Conservation (phyloP, 2,797 vertebrate genomes). For the Acrossocheilus wenchowensis region DNA sequence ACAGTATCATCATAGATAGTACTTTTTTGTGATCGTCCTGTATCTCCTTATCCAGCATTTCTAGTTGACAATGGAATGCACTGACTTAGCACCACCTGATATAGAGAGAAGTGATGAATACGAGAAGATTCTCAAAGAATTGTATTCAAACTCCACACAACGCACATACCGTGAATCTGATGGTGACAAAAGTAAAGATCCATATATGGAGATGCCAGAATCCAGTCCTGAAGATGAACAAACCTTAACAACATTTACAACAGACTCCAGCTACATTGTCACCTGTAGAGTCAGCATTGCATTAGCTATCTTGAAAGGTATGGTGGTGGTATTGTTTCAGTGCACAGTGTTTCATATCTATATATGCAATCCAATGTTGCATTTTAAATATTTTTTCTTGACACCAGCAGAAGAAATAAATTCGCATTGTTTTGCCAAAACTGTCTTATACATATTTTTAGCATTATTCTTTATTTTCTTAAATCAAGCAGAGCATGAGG, state of each 20-base stretch:
- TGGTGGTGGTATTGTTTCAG: background rate
- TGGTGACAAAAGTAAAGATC: constrained; percentile 30
- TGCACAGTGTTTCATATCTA: background rate
- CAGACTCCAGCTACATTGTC: constrained; percentile 61
- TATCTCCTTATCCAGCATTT: background rate
- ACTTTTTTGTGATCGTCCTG: background rate
- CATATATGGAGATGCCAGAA: constrained; percentile 35
- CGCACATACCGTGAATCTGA: constrained; percentile 13
- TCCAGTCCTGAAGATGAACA: constrained; percentile 45
- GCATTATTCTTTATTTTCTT: constrained; percentile 24
- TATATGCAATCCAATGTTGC: background rate
- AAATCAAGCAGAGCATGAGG: constrained; percentile 64
- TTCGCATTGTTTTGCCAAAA: background rate
- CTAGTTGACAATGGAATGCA: constrained; percentile 19
- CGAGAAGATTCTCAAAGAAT: background rate
- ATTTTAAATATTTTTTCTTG: background rate
- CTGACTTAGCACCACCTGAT: background rate
- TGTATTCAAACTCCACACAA: background rate
- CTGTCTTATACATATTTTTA: background rate
- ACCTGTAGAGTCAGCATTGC: constrained; percentile 71
- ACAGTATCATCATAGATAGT: background rate
- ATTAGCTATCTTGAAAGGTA: constrained; percentile 72
- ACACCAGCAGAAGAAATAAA: background rate
- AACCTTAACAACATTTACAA: constrained; percentile 33
- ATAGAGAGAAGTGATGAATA: constrained; percentile 1